Percentiles rank a stretch among this genome's conserved stretches.
These are phyloP conservation scores for Brachyptera putata DNA, from an alignment of 2,888 invertebrate species.

Conservation along the genomic window DNA sequence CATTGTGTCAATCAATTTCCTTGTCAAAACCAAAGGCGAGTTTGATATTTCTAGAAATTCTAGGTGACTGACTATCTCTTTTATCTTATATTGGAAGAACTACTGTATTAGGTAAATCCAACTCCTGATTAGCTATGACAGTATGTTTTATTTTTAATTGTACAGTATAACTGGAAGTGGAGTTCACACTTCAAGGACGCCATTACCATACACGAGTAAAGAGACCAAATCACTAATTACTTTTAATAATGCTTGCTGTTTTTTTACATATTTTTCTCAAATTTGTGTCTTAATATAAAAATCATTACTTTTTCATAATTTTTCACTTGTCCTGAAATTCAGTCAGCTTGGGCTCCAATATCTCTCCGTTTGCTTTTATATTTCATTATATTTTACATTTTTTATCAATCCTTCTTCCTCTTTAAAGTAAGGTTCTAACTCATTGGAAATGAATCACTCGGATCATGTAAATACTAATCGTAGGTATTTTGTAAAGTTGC, in stretches of 20 bases:
- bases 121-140: neutral
- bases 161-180: slow-evolving; percentile 89
- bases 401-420: slow-evolving; percentile 33
- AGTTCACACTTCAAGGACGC: slow-evolving; percentile 96
- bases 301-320: slow-evolving; percentile 5
- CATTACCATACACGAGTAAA: slow-evolving; percentile 84
- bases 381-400: slow-evolving; percentile 24
- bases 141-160: slow-evolving; percentile 25
- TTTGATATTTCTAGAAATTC: no score
- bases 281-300: slow-evolving; percentile 5
- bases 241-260: slow-evolving; percentile 33
- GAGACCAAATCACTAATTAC: slow-evolving; percentile 26
- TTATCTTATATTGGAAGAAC: no score
- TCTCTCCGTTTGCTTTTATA: slow-evolving; percentile 5
- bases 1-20: no score
- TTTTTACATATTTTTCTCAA: slow-evolving; percentile 19
- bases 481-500: neutral
- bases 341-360: slow-evolving; percentile 11
- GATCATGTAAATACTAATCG: slow-evolving; percentile 14
- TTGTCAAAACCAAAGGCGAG: no score
- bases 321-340: slow-evolving; percentile 6
- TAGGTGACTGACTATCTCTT: no score
- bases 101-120: no score
- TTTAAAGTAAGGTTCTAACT: slow-evolving; percentile 35
- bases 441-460: slow-evolving; percentile 33